A percentile compares a stretch with the other conserved stretches of the same genome.
phyloP scores from a whole-genome alignment of 2,113 vertebrate genomes.

The Myiagra hebetior region DNA sequence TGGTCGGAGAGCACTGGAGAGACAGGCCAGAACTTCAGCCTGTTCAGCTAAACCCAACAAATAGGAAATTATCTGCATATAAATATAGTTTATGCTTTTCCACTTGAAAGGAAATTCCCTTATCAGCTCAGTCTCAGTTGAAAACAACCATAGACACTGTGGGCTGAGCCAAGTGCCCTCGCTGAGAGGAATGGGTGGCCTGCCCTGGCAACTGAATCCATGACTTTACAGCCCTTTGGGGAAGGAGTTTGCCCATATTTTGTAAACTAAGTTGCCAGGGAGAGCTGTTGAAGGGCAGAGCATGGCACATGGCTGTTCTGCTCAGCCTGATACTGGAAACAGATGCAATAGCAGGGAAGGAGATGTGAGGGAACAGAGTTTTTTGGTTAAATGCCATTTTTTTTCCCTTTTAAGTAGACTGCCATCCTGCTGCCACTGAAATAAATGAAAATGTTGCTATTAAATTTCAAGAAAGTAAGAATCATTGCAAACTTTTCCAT shows the following conservation, averaged over 20 bases:
- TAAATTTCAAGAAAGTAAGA: neutral
- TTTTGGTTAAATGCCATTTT: neutral
- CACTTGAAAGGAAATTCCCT: conserved; percentile 52
- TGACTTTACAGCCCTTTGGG: neutral
- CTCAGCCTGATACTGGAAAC: neutral
- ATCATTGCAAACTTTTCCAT: neutral
- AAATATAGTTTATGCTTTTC: conserved; percentile 50
- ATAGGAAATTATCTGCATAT: conserved; percentile 48
- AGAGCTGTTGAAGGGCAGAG: neutral
- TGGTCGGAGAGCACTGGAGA: neutral
- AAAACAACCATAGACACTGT: neutral
- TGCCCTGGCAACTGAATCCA: neutral
- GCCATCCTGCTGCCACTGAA: neutral
- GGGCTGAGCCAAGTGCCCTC: conserved; percentile 1
- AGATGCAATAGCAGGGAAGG: neutral
- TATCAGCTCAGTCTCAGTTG: conserved; percentile 49
- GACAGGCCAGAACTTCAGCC: conserved; percentile 12
- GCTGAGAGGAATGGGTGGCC: neutral
- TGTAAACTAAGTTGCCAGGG: neutral
- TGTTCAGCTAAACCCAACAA: neutral
- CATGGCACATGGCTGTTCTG: neutral
- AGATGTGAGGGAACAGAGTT: neutral
- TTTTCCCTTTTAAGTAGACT: neutral
- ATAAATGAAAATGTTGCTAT: neutral
- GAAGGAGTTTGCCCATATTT: neutral